Percentiles rank a stretch among this genome's conserved stretches.
Conservation (phyloP, 2,113 vertebrate species). For the Phodopus roborovskii region DNA sequence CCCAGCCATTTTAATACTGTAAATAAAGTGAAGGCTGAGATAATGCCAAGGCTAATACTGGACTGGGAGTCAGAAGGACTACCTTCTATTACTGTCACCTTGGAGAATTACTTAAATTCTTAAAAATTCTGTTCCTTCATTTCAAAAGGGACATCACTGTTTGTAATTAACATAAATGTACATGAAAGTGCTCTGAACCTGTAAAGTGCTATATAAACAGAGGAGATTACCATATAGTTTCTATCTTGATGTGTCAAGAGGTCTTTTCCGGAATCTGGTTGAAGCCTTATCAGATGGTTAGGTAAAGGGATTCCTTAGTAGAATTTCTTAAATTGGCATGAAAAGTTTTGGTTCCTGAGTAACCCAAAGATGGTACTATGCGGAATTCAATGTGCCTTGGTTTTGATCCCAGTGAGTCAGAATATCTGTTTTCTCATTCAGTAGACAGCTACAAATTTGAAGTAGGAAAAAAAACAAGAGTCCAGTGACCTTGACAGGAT, state of each 20-base stretch:
- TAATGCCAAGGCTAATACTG: conserved; percentile 58
- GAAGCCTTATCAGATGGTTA: conserved; percentile 75
- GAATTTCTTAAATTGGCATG: conserved; percentile 74
- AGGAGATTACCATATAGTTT: conserved; percentile 73
- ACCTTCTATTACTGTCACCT: conserved; percentile 41
- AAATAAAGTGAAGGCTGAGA: conserved; percentile 37
- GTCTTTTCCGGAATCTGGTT: conserved; percentile 78
- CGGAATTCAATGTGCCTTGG: conserved; percentile 70
- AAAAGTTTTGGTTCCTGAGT: conserved; percentile 79
- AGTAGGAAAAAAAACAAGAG: conserved; percentile 33
- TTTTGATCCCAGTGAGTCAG: conserved; percentile 62
- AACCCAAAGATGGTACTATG: conserved; percentile 70
- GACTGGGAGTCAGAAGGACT: conserved; percentile 76
- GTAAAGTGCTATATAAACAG: conserved; percentile 77
- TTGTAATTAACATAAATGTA: conserved; percentile 48
- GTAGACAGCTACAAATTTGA: conserved; percentile 62
- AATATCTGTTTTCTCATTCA: conserved; percentile 69
- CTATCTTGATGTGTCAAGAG: conserved; percentile 75
- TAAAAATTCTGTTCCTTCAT: conserved; percentile 45
- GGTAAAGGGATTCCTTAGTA: conserved; percentile 75
- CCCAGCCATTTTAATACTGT: conserved; percentile 58
- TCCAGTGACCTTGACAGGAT: conserved; percentile 50
- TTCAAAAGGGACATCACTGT: conserved; percentile 41
- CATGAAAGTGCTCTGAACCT: conserved; percentile 76
- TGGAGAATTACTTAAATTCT: conserved; percentile 31